A percentile compares a stretch with the other conserved stretches of the same genome.
These are phyloP conservation scores for Columba guinea DNA, from an alignment of 2,797 vertebrate genomes.

Conservation along the genomic window DNA sequence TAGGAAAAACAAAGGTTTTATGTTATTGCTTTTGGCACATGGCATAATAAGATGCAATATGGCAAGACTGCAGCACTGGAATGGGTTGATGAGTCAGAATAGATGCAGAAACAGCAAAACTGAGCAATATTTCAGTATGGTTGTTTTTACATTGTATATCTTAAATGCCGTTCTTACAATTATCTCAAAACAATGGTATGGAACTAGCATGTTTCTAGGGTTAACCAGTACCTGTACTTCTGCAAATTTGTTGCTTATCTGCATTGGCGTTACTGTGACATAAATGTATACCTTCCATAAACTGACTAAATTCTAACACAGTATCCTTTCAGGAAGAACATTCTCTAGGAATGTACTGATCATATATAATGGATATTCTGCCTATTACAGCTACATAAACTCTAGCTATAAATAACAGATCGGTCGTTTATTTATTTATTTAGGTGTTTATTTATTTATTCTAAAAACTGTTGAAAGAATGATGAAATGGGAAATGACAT, in stretches of 20 bases:
- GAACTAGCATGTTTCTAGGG: not conserved
- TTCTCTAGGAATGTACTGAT: not conserved
- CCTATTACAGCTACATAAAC: not conserved
- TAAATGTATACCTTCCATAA: not conserved
- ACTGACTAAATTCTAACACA: not conserved
- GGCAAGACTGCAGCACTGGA: not conserved
- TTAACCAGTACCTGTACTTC: not conserved
- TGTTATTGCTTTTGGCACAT: slow-evolving; percentile 35
- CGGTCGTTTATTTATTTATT: not conserved
- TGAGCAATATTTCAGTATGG: not conserved
- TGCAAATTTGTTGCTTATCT: not conserved
- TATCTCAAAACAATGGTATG: not conserved
- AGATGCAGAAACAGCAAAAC: not conserved
- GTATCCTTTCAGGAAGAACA: not conserved
- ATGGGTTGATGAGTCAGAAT: not conserved
- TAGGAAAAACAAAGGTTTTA: slow-evolving; percentile 55
- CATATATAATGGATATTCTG: not conserved
- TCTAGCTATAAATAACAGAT: not conserved
- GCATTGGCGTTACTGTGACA: not conserved
- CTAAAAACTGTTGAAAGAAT: not conserved
- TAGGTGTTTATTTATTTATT: not conserved
- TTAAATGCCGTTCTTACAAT: not conserved
- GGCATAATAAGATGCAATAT: slow-evolving; percentile 29
- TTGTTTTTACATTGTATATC: not conserved
- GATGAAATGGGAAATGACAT: not conserved